Evolutionary conservation across 2,888 invertebrate species (phyloP).

Genomic region (Hyposoter dolosus): DNA sequence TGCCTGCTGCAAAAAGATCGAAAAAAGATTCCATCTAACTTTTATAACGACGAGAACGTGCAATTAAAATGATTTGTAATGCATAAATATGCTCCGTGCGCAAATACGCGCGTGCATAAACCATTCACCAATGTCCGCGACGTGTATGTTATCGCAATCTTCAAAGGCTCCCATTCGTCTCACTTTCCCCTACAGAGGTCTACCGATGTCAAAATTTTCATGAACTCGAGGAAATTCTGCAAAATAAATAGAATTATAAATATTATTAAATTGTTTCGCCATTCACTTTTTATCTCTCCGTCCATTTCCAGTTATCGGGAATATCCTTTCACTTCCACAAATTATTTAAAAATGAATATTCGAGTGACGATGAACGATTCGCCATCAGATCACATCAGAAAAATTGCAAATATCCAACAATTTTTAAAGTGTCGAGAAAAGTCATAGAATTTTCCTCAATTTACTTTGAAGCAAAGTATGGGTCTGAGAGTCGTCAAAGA

Average conservation of each 20-base stretch:
- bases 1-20: slow-evolving; percentile 30
- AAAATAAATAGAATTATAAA: not conserved
- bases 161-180: slow-evolving; percentile 43
- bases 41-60: slow-evolving; percentile 63
- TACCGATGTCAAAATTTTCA: not conserved
- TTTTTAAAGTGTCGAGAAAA: not conserved
- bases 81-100: slow-evolving; percentile 33
- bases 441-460: not conserved
- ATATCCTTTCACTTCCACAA: not conserved
- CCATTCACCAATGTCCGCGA: not conserved
- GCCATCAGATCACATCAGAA: not conserved
- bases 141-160: slow-evolving; percentile 30
- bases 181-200: slow-evolving; percentile 12
- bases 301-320: not conserved
- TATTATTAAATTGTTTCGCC: not conserved
- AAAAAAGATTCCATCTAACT: slow-evolving; percentile 72
- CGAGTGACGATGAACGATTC: not conserved
- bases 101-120: slow-evolving; percentile 2
- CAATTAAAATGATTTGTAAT: slow-evolving; percentile 75
- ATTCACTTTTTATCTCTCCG: not conserved
- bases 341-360: not conserved
- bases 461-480: slow-evolving; percentile 31
- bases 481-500: slow-evolving; percentile 26
- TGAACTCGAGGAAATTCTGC: not conserved
- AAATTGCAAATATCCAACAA: not conserved